Conservation (phyloP, 2,797 vertebrate species). For the Dendrocincla tyrannina region DNA sequence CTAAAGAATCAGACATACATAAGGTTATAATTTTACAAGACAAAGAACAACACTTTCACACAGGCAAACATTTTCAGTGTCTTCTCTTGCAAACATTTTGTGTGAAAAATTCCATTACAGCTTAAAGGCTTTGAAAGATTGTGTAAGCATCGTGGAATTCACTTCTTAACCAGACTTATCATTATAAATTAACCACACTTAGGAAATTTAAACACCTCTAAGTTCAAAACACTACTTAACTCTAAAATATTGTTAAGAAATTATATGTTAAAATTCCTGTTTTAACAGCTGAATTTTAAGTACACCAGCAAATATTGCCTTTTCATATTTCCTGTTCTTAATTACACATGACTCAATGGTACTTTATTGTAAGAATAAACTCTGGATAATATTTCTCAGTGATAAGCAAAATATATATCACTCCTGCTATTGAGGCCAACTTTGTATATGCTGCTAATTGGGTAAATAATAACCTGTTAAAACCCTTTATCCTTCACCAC, state of each 20-base stretch:
- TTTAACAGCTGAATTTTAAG: slow-evolving; percentile 73
- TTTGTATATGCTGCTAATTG: slow-evolving; percentile 7
- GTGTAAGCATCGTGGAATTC: slow-evolving; percentile 56
- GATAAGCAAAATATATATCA: slow-evolving; percentile 52
- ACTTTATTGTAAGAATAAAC: slow-evolving; percentile 57
- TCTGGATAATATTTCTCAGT: slow-evolving; percentile 33
- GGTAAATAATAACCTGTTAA: slow-evolving; percentile 43
- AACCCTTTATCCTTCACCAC: neutral
- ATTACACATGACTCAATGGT: slow-evolving; percentile 54
- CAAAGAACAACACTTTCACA: neutral
- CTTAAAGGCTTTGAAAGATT: slow-evolving; percentile 47
- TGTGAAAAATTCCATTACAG: slow-evolving; percentile 36
- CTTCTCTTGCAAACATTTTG: neutral
- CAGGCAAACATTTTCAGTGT: slow-evolving; percentile 1
- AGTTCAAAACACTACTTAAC: slow-evolving; percentile 51
- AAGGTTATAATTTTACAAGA: slow-evolving; percentile 7
- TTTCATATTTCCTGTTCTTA: slow-evolving; percentile 71
- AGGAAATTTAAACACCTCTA: slow-evolving; percentile 65
- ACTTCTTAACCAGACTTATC: slow-evolving; percentile 46
- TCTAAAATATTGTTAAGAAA: slow-evolving; percentile 59
- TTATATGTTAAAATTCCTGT: slow-evolving; percentile 61
- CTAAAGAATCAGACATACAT: neutral
- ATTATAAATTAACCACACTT: slow-evolving; percentile 65
- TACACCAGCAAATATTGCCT: slow-evolving; percentile 58
- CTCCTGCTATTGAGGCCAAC: neutral